These are phyloP conservation scores for Phorcus lineatus DNA, from an alignment of 2,888 invertebrate species.

Conservation along the genomic window DNA sequence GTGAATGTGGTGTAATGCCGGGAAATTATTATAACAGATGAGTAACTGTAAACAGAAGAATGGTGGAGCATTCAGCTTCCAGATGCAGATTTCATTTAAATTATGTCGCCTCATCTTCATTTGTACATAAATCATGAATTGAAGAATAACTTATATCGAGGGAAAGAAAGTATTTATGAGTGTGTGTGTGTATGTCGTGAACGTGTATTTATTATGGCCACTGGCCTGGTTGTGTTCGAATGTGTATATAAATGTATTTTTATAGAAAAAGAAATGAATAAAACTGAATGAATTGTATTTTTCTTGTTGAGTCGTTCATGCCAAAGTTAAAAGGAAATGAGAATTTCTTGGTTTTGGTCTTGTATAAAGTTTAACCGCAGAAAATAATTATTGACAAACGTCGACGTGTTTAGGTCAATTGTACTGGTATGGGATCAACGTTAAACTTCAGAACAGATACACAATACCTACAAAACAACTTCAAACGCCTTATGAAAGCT, in stretches of 20 bases:
- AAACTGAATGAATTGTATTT: constrained; percentile 24
- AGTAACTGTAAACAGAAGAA: background rate
- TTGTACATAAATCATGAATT: constrained; percentile 3
- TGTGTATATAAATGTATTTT: constrained; percentile 33
- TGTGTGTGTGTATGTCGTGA: background rate
- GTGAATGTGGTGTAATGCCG: background rate
- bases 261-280: constrained; percentile 27
- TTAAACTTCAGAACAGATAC: too few species aligned
- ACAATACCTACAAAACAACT: too few species aligned
- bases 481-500: too few species aligned
- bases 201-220: background rate
- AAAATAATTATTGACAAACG: too few species aligned
- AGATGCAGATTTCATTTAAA: constrained; percentile 1
- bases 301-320: background rate
- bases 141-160: background rate
- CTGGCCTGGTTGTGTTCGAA: background rate
- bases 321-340: background rate
- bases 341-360: background rate
- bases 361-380: too few species aligned
- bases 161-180: background rate
- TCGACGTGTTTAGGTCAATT: too few species aligned
- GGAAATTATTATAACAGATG: background rate
- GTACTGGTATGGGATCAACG: too few species aligned
- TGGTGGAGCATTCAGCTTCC: background rate
- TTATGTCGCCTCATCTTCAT: background rate